A percentile compares a stretch with the other conserved stretches of the same genome.
These are phyloP conservation scores for Cyphomyrmex costatus DNA, from an alignment of 1,140 invertebrate genomes.

Conservation along the genomic window DNA sequence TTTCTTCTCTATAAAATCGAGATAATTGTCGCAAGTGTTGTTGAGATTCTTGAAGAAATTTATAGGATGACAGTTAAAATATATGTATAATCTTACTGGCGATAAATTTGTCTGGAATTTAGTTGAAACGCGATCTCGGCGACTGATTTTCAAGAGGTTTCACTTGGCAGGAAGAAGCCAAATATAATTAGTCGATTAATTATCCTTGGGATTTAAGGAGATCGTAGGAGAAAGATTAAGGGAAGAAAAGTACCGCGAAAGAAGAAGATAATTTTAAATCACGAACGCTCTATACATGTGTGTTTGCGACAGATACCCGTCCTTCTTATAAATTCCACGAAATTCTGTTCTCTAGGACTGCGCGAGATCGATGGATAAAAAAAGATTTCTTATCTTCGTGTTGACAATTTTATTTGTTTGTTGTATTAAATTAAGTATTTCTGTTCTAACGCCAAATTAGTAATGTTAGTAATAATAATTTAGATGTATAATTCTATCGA, in stretches of 20 bases:
- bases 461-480: not conserved
- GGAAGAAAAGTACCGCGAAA: not conserved
- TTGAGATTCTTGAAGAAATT: conserved; percentile 24
- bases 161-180: not conserved
- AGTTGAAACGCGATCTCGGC: conserved; percentile 8
- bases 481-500: too few relatives aligned
- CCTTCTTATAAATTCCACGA: conserved; percentile 10
- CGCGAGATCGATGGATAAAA: not conserved
- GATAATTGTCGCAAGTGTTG: not conserved
- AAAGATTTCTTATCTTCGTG: not conserved
- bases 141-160: conserved; percentile 21
- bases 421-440: conserved; percentile 22
- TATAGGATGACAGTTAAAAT: not conserved
- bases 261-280: conserved; percentile 36
- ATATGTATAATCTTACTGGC: conserved; percentile 10
- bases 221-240: not conserved
- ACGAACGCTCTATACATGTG: not conserved
- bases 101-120: not conserved
- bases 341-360: conserved; percentile 1
- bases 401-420: not conserved
- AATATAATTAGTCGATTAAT: conserved; percentile 6
- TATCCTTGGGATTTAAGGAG: conserved; percentile 35
- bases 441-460: conserved; percentile 8
- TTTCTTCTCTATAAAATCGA: not conserved
- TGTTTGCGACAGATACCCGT: not conserved